Evolutionary conservation across 2,797 vertebrate species (phyloP).

Genomic region (Mico argentatus): DNA sequence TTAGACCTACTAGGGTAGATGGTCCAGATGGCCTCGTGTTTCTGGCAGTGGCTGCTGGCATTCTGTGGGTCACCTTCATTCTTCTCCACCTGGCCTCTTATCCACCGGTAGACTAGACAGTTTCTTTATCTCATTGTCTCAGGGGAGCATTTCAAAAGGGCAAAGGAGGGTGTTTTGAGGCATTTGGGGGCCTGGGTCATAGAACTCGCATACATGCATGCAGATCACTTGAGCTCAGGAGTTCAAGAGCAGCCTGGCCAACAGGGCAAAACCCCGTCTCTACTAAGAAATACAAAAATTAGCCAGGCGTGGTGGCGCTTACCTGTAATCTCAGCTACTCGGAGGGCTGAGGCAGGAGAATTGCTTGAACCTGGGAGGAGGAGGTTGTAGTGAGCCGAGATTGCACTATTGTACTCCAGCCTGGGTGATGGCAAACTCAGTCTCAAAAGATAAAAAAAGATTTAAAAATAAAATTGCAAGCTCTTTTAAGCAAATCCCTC

Average conservation of each 20-base stretch:
- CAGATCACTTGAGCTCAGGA: neutral
- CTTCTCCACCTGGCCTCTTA: neutral
- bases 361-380: neutral
- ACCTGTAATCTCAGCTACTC: neutral
- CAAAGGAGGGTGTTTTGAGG: neutral
- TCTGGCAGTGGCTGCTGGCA: neutral
- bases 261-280: neutral
- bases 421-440: neutral
- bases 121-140: neutral
- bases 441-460: neutral
- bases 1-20: neutral
- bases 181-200: neutral
- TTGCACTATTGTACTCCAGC: accelerated
- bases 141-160: neutral
- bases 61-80: neutral
- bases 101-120: neutral
- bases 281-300: neutral
- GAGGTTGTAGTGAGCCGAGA: neutral
- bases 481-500: constrained; percentile 35
- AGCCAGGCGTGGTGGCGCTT: accelerated
- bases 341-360: neutral
- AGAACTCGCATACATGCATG: neutral
- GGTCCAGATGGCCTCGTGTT: neutral
- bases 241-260: neutral
- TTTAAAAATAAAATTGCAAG: neutral